Evolutionary conservation across 2,888 invertebrate genomes (phyloP), one percentile per base, ranked within the genome.

Genomic region (Archips crataeganus): DNA sequence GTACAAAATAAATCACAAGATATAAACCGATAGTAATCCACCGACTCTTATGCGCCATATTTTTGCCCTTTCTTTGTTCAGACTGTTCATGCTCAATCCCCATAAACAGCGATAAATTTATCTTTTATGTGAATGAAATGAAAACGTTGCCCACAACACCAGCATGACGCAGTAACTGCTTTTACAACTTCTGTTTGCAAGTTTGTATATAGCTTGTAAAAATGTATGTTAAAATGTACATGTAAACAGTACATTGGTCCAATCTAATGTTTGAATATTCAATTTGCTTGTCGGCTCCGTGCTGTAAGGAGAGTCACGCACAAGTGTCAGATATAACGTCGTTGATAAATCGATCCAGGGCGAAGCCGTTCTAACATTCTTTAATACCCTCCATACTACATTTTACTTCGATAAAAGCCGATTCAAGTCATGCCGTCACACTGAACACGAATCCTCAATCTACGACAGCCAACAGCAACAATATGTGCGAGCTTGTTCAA

Each of bases 401-500:
- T 70, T 59, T 57, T 70, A 71, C 57, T 64, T 49, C 36, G 64
- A 39, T 71, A 65, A 71, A 66, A 64, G 36, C 36, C 47, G 34
- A 64, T 71, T 51, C 59, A 47, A 57, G 57, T 32, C 57, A 57
- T 57, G 49, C 36, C 32, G 49, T 51, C 60, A 51, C 65, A 23
- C 42, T 10, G 8, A 66, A 47, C 1, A 54, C 51, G 32, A 36
- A 54, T 65, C 11, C 49, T 60, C 42, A 61, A 51, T 32, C 15
- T 60, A 64, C 36, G 32, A 13, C 42, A 66, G 42, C 59, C 36
- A 47, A 23, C 61, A 66, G 42, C 59, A 39, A 71, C 39, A 54
- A 61, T 62, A 71, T 71, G 62, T 59, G 42, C n/a, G 57, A 49
- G 68, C 39, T 72, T 57, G 76, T 71, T 76, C 70, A 65, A 76